Base-by-base conservation (phyloP, 2,797 vertebrate genomes). In the Myripristis murdjan region DNA sequence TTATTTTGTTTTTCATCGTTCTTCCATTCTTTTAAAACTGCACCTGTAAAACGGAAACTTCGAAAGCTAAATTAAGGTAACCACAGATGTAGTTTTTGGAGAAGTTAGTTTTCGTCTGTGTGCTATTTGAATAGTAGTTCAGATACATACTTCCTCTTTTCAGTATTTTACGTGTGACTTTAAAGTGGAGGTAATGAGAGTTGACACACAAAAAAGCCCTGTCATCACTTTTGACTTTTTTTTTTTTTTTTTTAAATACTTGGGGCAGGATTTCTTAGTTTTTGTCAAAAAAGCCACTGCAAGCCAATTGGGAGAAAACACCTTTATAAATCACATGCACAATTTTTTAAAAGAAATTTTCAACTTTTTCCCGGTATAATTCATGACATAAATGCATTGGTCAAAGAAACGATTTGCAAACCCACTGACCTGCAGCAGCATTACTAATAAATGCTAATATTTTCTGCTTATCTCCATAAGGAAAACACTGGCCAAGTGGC, bases 401-500 rank as follows among this genome's bases (percentile, higher is more conserved):
- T 22, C 31, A 56, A 12, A 35, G n/a, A 62, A 49, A 31, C 46
- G 9, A 0, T 54, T 53, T 61, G 43, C 9, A 11, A 48, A 37
- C 12, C 31, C 9, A 10, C 24, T 43, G 44, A 64, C 35, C 12
- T 52, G 16, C 49, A 0, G 14, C 5, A 23, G 11, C n/a, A 58
- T 56, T 20, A 43, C 20, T 44, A 39, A 55, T 58, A 24, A 28
- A 41, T 7, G 16, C 12, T 49, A 72, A 49, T 20, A 1, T 47
- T 41, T 22, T 66, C 6, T 56, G 24, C 51, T 20, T 58, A 49
- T 79, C 55, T 71, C 70, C 10, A 33, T 24, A 53, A 66, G 7
- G 24, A 46, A 72, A 41, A 24, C 49, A 33, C 48, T 23, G 1
- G 35, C 35, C 15, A 67, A 51, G 1, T 52, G 48, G 7, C 4